Conservation (phyloP, 2,113 vertebrate genomes). For the Pangasianodon gigas region DNA sequence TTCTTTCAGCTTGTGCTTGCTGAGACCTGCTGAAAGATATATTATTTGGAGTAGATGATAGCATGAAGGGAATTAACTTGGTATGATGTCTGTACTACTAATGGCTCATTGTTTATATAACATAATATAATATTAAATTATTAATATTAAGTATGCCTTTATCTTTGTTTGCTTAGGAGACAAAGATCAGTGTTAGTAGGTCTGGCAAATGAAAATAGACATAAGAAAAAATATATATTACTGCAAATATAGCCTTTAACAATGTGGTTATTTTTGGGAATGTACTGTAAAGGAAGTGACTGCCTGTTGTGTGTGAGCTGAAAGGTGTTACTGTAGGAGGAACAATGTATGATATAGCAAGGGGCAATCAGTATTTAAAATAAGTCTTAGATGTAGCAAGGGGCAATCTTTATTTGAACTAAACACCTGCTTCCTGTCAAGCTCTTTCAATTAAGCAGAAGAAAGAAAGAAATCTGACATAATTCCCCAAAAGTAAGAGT, state of each 20-base stretch:
- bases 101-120: not conserved
- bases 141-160: too few species aligned
- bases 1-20: not conserved
- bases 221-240: too few species aligned
- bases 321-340: conserved; percentile 12
- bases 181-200: not conserved
- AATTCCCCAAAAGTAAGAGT: conserved; percentile 50
- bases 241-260: too few species aligned
- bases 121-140: not conserved
- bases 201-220: not conserved
- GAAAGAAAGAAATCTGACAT: conserved; percentile 45
- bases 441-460: conserved; percentile 41
- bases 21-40: not conserved
- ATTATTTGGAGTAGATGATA: not conserved
- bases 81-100: not conserved
- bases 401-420: conserved; percentile 17
- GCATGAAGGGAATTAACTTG: not conserved
- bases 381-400: conserved; percentile 9
- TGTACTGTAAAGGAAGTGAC: not conserved
- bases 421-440: conserved; percentile 44
- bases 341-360: not conserved
- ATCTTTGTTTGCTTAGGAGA: not conserved
- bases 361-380: not conserved
- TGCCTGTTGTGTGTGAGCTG: conserved; percentile 19
- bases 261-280: not conserved